phyloP scores from a whole-genome alignment of 2,888 invertebrate genomes.

The Amaurobius ferox region DNA sequence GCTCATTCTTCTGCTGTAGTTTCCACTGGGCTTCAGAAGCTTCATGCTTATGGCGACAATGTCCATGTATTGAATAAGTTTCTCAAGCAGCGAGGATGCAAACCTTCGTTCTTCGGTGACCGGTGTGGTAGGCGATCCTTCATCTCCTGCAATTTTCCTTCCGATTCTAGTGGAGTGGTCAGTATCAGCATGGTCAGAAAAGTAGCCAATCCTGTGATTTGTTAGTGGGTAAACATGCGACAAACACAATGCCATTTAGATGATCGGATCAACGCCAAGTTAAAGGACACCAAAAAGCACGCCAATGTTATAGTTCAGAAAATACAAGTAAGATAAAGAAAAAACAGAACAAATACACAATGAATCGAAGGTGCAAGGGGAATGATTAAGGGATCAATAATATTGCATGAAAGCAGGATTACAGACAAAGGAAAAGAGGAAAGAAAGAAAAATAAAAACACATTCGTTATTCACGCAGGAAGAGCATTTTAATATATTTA shows the following conservation, averaged over 20 bases:
- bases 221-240: conserved; percentile 11
- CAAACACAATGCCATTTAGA: not conserved
- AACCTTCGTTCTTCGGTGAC: conserved; percentile 91
- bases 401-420: not conserved
- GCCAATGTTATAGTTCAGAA: not conserved
- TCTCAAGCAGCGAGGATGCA: conserved; percentile 97
- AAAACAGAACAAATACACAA: not conserved
- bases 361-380: not conserved
- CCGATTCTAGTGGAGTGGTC: conserved; percentile 61
- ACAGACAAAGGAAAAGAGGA: conserved; percentile 5
- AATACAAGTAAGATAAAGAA: not conserved
- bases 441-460: conserved; percentile 35
- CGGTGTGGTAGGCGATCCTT: conserved; percentile 22
- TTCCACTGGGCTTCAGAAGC: conserved; percentile 93
- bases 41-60: conserved; percentile 98
- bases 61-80: conserved; percentile 96
- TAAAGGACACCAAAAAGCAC: conserved; percentile 23
- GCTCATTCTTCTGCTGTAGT: conserved; percentile 92
- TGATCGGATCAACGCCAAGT: not conserved
- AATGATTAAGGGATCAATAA: not conserved
- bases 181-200: conserved; percentile 51
- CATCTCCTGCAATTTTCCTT: conserved; percentile 38
- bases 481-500: conserved; percentile 14
- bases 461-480: conserved; percentile 27
- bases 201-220: conserved; percentile 27